phyloP scores from a whole-genome alignment of 2,797 vertebrate genomes.

The Furcifer pardalis region DNA sequence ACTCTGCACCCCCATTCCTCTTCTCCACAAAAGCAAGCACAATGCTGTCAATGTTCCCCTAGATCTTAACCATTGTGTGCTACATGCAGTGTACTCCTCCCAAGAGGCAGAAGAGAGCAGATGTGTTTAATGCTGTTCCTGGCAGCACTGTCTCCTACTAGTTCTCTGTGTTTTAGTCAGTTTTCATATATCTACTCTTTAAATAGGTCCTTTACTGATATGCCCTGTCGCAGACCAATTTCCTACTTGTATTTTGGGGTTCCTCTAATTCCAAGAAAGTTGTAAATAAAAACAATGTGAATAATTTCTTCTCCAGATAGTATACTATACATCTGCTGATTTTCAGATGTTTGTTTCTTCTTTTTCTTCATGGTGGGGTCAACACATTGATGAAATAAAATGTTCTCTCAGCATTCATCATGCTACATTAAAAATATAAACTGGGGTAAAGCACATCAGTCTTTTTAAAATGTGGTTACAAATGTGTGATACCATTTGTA shows the following conservation, averaged over 20 bases:
- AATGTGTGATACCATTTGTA: not conserved
- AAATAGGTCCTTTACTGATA: not conserved
- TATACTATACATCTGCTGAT: not conserved
- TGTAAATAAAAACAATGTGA: not conserved
- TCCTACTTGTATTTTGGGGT: not conserved
- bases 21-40: not conserved
- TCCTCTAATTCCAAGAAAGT: not conserved
- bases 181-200: constrained; percentile 1
- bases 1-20: constrained; percentile 8
- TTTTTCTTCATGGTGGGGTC: not conserved
- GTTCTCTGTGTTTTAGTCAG: not conserved
- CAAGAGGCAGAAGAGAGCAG: constrained; percentile 18
- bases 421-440: not conserved
- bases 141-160: constrained; percentile 5
- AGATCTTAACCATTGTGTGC: constrained; percentile 4
- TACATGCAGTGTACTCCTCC: constrained; percentile 8
- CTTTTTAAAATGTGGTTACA: not conserved
- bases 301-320: not conserved
- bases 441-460: not conserved
- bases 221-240: not conserved
- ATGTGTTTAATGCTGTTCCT: constrained; percentile 32
- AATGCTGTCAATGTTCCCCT: constrained; percentile 9
- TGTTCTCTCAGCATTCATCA: not conserved
- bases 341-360: not conserved
- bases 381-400: not conserved